Evolutionary conservation across 2,888 invertebrate genomes (phyloP), one percentile per base, ranked within the genome.

Genomic region (Cephus runcator): DNA sequence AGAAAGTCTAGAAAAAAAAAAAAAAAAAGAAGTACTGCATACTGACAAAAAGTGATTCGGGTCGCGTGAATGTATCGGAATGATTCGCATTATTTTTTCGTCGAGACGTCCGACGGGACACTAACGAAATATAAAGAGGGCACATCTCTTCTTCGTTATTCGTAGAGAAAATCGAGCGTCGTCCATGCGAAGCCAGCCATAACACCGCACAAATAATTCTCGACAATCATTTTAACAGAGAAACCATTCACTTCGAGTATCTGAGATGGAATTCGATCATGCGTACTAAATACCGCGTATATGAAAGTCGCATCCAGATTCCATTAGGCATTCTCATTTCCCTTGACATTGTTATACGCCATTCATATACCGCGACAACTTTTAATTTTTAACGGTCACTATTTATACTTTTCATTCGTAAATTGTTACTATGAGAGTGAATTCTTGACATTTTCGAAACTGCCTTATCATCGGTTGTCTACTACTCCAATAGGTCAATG

Each of bases 141-240:
- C 56, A 56, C 23, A 56, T 23, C 56, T 56, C 56, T 6, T 56
- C 9, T 9, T 56, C 56, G 56, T 56, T 56, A 56, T 23, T 85
- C 83, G 83, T 82, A 80, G 84, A 84, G 85, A 87, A 88, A 87
- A 87, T 84, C 84, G 83, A 87, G 83, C 81, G 81, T 85, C 83
- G 82, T 81, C 83, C 83, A 82, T 85, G 87, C 84, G 86, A 82
- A 83, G 84, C 85, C 83, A 83, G 81, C 79, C 82, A 84, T 82
- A 85, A 87, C 86, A 79, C 78, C 79, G 73, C 79, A 56, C 56
- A 23, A 56, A 56, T 56, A 56, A 56, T 56, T 56, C 23, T 56
- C 56, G 23, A 23, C 56, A 23, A 56, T 56, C 56, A 23, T 56
- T 56, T 56, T 23, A 56, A 56, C 56, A 23, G 56, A 23, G 56